Conservation (phyloP, 2,113 vertebrate species). For the Thunnus thynnus region DNA sequence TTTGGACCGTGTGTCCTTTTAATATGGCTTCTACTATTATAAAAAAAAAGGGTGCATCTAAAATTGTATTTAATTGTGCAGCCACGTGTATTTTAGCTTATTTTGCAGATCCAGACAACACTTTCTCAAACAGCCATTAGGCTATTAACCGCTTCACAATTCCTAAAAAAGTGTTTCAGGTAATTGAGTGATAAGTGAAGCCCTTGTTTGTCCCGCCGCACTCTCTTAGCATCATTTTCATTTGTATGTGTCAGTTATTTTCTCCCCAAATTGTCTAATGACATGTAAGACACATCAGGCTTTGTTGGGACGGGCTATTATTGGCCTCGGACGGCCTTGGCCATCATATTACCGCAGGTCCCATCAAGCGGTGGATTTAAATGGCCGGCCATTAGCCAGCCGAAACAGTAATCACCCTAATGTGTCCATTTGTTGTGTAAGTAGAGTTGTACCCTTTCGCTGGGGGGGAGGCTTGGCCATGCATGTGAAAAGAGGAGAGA, state of each 20-base stretch:
- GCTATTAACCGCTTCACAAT: constrained; percentile 56
- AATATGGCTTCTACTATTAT: neutral
- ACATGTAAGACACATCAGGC: constrained; percentile 77
- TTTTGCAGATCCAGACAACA: constrained; percentile 32
- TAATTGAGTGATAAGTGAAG: constrained; percentile 75
- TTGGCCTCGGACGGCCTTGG: constrained; percentile 78
- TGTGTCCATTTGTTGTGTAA: constrained; percentile 86
- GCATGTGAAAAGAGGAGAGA: constrained; percentile 79
- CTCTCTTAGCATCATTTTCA: constrained; percentile 72
- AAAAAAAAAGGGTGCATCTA: neutral
- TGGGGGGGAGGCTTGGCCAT: constrained; percentile 53
- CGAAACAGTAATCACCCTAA: constrained; percentile 85
- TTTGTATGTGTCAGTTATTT: constrained; percentile 63
- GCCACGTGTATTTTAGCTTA: neutral
- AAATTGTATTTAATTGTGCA: neutral
- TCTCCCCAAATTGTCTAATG: constrained; percentile 80
- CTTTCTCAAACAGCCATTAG: constrained; percentile 56
- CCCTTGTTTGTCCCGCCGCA: constrained; percentile 58
- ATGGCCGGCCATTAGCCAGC: constrained; percentile 84
- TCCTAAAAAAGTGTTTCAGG: constrained; percentile 52
- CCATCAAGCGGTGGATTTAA: constrained; percentile 80
- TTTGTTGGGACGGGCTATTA: constrained; percentile 71
- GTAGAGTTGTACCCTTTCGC: constrained; percentile 81
- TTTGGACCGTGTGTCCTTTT: neutral
- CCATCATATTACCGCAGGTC: constrained; percentile 77